Conservation (phyloP, 2,888 invertebrate species). For the Catocala fraxini region DNA sequence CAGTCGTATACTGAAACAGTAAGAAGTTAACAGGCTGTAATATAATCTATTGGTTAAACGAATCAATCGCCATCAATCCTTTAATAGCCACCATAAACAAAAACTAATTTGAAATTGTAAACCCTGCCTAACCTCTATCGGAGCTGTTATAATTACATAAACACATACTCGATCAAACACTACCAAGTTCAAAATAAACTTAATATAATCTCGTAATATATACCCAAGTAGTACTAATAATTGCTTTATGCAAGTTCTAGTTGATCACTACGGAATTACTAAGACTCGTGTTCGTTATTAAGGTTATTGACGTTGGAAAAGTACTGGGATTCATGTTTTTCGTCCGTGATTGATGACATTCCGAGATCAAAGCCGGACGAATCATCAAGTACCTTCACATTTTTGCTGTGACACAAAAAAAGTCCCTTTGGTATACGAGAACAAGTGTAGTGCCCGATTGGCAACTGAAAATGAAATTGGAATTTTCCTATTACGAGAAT, state of each 20-base stretch:
- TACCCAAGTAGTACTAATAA: no score
- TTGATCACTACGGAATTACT: background rate
- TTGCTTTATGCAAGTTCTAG: background rate
- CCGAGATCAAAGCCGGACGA: conserved; percentile 11
- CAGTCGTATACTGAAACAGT: no score
- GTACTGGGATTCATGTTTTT: conserved; percentile 4
- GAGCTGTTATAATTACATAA: no score
- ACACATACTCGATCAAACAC: no score
- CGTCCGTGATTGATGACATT: conserved; percentile 12
- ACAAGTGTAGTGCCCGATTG: background rate
- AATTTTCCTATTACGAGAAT: conserved; percentile 7
- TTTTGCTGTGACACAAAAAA: conserved; percentile 6
- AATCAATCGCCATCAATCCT: no score
- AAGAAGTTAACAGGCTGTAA: no score
- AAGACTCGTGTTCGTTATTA: background rate
- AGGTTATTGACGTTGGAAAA: background rate
- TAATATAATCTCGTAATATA: no score
- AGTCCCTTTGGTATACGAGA: background rate
- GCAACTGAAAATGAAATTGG: conserved; percentile 3
- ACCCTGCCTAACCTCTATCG: no score
- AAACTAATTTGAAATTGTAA: no score
- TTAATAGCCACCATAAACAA: no score
- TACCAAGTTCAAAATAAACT: no score
- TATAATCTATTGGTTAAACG: no score
- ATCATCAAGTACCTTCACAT: conserved; percentile 10